These are phyloP conservation scores for Ceratina calcarata DNA, from an alignment of 1,140 invertebrate species.

Conservation along the genomic window DNA sequence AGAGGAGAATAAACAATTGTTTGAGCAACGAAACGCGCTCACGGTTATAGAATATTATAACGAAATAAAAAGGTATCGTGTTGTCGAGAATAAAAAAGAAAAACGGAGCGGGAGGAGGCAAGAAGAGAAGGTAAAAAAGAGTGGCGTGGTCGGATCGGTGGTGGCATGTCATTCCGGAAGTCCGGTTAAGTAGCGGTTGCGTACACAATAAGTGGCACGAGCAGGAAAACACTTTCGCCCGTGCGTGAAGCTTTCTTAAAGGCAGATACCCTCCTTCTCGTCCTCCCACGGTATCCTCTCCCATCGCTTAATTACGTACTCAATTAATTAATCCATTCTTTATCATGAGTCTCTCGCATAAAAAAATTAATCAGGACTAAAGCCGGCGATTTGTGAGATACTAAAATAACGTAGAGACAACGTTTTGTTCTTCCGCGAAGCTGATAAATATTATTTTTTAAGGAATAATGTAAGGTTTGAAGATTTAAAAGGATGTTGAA, in stretches of 20 bases:
- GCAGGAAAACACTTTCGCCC: constrained; percentile 21
- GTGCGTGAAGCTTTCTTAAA: constrained; percentile 16
- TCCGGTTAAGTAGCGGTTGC: constrained; percentile 30
- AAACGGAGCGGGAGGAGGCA: neutral
- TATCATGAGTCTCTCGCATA: too few species aligned
- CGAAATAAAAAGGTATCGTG: neutral
- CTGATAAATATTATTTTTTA: too few species aligned
- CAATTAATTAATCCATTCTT: neutral
- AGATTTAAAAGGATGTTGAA: neutral
- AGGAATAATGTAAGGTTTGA: neutral
- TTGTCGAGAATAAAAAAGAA: neutral
- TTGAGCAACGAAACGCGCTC: too few species aligned
- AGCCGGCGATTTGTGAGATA: too few species aligned
- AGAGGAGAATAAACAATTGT: too few species aligned
- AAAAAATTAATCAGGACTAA: too few species aligned
- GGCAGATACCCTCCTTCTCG: constrained; percentile 35
- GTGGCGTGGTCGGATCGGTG: neutral
- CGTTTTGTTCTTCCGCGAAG: too few species aligned
- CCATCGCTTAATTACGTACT: neutral
- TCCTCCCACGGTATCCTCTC: neutral
- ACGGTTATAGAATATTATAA: neutral
- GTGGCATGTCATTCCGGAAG: constrained; percentile 20
- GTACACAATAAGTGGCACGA: constrained; percentile 28
- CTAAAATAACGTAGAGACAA: too few species aligned
- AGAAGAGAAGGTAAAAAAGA: constrained; percentile 3